Conservation (phyloP, 1,140 invertebrate species). For the Cepaea nemoralis region DNA sequence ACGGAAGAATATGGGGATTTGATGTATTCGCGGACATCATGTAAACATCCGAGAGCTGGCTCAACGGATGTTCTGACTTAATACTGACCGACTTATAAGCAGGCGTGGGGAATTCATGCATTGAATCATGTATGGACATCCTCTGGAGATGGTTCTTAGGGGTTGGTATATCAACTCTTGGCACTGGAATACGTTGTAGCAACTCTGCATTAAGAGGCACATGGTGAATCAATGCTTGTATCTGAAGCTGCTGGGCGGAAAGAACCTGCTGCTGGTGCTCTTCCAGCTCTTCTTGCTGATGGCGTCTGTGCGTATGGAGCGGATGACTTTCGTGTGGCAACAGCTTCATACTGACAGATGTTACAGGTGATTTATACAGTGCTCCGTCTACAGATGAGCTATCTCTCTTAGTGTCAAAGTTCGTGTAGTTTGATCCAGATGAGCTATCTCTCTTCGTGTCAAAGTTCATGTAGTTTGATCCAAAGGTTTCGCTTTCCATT, state of each 20-base stretch:
- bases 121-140: not conserved
- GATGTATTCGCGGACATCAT: not conserved
- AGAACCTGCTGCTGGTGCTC: not conserved
- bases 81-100: not conserved
- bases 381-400: not conserved
- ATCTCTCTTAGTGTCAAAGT: not conserved
- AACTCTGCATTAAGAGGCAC: not conserved
- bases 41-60: not conserved
- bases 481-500: not conserved
- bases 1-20: not conserved
- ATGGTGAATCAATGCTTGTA: not conserved
- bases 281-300: not conserved
- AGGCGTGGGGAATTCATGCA: not conserved
- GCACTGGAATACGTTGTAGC: not conserved
- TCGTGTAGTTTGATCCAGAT: not conserved
- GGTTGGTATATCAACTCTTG: no score
- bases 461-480: not conserved
- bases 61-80: not conserved
- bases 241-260: not conserved
- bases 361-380: not conserved
- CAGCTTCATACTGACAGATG: not conserved
- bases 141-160: not conserved
- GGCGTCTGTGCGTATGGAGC: not conserved
- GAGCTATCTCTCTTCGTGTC: not conserved
- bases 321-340: not conserved